Percentiles rank a stretch among this genome's conserved stretches.
Evolutionary conservation across 2,888 invertebrate genomes (phyloP).

Genomic region (Epicampocera succincta): DNA sequence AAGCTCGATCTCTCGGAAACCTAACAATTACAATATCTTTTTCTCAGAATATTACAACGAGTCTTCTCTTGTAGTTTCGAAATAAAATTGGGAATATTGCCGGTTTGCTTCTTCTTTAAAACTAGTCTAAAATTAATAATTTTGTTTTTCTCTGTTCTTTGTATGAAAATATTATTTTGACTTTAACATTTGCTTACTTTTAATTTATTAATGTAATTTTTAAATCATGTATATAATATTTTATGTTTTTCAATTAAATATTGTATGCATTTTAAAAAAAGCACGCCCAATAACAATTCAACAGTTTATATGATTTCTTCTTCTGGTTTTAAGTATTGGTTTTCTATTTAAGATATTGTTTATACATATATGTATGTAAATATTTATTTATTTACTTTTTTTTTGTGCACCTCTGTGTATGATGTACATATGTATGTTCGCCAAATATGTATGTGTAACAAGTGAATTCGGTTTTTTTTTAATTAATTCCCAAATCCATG

Average conservation of each 20-base stretch:
- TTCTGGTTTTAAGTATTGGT: neutral
- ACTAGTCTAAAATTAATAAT: slow-evolving; percentile 76
- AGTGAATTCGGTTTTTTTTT: slow-evolving; percentile 16
- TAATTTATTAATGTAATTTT: neutral
- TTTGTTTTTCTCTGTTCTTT: slow-evolving; percentile 70
- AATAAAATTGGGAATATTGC: slow-evolving; percentile 51
- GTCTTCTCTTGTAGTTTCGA: slow-evolving; percentile 17
- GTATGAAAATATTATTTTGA: slow-evolving; percentile 68
- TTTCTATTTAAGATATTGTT: slow-evolving; percentile 74
- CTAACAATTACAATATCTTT: slow-evolving; percentile 35
- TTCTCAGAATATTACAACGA: slow-evolving; percentile 33
- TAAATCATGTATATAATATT: slow-evolving; percentile 32
- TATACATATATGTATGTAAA: slow-evolving; percentile 71
- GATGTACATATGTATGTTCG: slow-evolving; percentile 53
- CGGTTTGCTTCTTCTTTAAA: slow-evolving; percentile 70
- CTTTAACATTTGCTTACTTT: slow-evolving; percentile 52
- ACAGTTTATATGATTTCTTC: slow-evolving; percentile 66
- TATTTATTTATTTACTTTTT: slow-evolving; percentile 49
- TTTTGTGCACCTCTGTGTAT: slow-evolving; percentile 45
- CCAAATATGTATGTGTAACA: slow-evolving; percentile 41
- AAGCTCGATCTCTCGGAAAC: slow-evolving; percentile 30
- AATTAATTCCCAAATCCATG: slow-evolving; percentile 22
- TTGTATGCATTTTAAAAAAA: slow-evolving; percentile 66
- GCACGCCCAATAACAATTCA: slow-evolving; percentile 68
- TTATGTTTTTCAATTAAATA: slow-evolving; percentile 49